These are phyloP conservation scores for Chymomyza procnemis DNA, from an alignment of 2,888 invertebrate genomes.

Conservation along the genomic window DNA sequence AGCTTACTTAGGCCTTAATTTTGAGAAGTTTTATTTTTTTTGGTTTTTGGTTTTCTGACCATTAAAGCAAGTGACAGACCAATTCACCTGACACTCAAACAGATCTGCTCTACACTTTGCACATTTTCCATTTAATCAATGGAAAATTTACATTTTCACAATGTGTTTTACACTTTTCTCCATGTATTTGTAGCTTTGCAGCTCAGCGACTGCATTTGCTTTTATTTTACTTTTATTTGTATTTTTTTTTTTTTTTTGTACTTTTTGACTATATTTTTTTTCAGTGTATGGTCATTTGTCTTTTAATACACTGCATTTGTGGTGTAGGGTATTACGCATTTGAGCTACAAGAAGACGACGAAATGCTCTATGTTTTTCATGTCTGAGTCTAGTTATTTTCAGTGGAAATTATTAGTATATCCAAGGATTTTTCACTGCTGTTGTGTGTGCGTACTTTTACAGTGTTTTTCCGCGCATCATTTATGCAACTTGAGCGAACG, in stretches of 20 bases:
- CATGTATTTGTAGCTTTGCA: conserved; percentile 34
- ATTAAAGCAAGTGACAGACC: neutral
- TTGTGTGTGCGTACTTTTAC: too few relatives aligned
- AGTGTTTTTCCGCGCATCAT: too few relatives aligned
- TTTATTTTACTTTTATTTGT: conserved; percentile 2
- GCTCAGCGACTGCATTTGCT: conserved; percentile 9
- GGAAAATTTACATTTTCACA: conserved; percentile 60
- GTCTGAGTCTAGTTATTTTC: too few relatives aligned
- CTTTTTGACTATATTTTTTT: too few relatives aligned
- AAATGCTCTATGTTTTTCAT: too few relatives aligned
- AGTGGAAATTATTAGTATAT: too few relatives aligned
- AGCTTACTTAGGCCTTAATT: neutral
- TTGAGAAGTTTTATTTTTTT: neutral
- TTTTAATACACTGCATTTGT: neutral
- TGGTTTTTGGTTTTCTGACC: too few relatives aligned
- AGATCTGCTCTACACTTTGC: neutral
- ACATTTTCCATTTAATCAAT: conserved; percentile 57
- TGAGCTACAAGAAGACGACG: too few relatives aligned
- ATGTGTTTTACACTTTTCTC: conserved; percentile 68
- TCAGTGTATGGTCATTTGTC: neutral
- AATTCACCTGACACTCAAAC: neutral
- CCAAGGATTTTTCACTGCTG: too few relatives aligned
- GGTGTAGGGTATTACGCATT: too few relatives aligned
- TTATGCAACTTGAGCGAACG: too few relatives aligned
- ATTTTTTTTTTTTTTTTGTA: too few relatives aligned